Evolutionary conservation across 2,797 vertebrate species (phyloP).

Genomic region (Hemibagrus guttatus): DNA sequence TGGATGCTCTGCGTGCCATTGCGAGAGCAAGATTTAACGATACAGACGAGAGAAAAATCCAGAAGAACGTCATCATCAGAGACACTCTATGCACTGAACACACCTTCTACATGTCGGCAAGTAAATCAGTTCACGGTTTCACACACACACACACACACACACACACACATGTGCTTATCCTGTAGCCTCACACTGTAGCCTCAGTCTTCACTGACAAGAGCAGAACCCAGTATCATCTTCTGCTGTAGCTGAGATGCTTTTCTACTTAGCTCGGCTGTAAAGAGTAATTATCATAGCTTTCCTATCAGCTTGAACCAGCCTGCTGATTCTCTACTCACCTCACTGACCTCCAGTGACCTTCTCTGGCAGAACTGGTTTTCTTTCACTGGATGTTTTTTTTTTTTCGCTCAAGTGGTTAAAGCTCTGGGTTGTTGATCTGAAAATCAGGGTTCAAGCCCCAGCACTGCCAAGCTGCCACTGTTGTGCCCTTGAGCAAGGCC

Average conservation of each 20-base stretch:
- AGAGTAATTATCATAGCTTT: not conserved
- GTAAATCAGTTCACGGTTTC: conserved; percentile 76
- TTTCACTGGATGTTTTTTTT: not conserved
- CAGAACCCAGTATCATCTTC: not conserved
- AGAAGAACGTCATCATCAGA: conserved; percentile 70
- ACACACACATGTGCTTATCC: not conserved
- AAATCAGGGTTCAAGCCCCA: no score
- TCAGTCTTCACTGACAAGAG: not conserved
- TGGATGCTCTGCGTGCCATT: conserved; percentile 85
- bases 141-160: conserved; percentile 10
- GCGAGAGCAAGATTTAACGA: conserved; percentile 82
- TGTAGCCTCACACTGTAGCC: not conserved
- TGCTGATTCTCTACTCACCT: not conserved
- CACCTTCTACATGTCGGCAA: conserved; percentile 94
- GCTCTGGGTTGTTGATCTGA: no score
- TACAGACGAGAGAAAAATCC: conserved; percentile 77
- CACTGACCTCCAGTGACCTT: not conserved
- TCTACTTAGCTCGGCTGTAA: not conserved
- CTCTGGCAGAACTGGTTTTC: not conserved
- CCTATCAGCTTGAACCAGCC: not conserved
- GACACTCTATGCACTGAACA: conserved; percentile 72
- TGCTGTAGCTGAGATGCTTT: not conserved
- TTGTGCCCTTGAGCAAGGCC: no score
- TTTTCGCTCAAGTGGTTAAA: no score
- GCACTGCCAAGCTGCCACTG: no score